Conservation (phyloP, 2,888 invertebrate genomes). For the Macrophya alboannulata region DNA sequence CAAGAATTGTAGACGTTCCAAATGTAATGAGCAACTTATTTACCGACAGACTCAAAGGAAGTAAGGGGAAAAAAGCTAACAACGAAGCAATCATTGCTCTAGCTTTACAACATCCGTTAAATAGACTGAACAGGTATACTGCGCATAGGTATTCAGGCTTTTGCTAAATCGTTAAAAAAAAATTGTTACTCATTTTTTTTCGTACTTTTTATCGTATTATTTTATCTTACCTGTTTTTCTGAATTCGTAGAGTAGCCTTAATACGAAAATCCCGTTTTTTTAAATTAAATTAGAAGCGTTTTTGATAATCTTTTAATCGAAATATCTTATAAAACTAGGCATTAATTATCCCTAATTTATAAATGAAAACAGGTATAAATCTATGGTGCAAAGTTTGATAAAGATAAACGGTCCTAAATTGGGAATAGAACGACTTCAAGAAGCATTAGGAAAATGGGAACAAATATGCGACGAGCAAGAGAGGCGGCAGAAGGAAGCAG, state of each 20-base stretch:
- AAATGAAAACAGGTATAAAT: slow-evolving; percentile 82
- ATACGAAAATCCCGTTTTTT: neutral
- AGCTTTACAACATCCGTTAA: slow-evolving; percentile 85
- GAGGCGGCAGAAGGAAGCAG: slow-evolving; percentile 85
- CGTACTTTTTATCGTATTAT: neutral
- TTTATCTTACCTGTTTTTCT: neutral
- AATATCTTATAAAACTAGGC: neutral
- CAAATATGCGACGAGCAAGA: slow-evolving; percentile 85
- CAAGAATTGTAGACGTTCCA: slow-evolving; percentile 84
- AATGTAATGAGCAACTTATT: slow-evolving; percentile 83
- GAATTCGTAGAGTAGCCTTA: neutral
- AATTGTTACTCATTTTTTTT: neutral
- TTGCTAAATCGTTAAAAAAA: slow-evolving; percentile 27
- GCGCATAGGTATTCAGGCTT: slow-evolving; percentile 39
- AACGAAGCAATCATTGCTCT: slow-evolving; percentile 83
- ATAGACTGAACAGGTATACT: slow-evolving; percentile 81
- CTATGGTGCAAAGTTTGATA: slow-evolving; percentile 83
- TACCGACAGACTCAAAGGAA: slow-evolving; percentile 82
- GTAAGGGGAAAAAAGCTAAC: slow-evolving; percentile 82
- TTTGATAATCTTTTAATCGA: neutral
- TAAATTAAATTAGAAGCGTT: too few relatives aligned
- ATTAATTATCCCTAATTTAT: neutral
- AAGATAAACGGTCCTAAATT: slow-evolving; percentile 79
- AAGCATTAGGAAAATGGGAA: slow-evolving; percentile 84
- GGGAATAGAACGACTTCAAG: slow-evolving; percentile 82